These are phyloP conservation scores for Trachymyrmex cornetzi DNA, from an alignment of 1,140 invertebrate genomes.

Conservation along the genomic window DNA sequence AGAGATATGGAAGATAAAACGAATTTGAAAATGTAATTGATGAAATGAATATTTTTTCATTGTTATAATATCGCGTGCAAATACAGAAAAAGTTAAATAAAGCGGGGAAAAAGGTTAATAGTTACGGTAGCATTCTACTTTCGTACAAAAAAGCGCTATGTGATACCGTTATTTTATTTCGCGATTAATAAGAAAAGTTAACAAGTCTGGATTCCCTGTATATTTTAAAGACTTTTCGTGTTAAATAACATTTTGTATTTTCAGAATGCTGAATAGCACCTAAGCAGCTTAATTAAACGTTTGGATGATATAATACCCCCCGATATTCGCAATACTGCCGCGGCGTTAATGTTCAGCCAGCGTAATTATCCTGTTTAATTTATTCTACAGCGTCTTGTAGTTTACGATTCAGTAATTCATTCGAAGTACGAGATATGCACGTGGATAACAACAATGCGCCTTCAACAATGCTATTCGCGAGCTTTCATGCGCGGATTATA, in stretches of 20 bases:
- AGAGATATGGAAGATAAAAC: neutral
- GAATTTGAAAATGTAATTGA: slow-evolving; percentile 10
- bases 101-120: neutral
- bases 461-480: slow-evolving; percentile 32
- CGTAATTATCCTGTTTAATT: slow-evolving; percentile 63
- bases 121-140: slow-evolving; percentile 1
- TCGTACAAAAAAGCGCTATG: neutral
- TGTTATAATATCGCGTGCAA: neutral
- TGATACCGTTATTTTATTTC: slow-evolving; percentile 3
- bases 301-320: slow-evolving; percentile 30
- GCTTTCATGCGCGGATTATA: slow-evolving; percentile 43
- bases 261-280: slow-evolving; percentile 8
- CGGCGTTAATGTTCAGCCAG: slow-evolving; percentile 53
- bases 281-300: slow-evolving; percentile 62
- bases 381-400: slow-evolving; percentile 49
- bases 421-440: slow-evolving; percentile 24
- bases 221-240: slow-evolving; percentile 7
- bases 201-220: neutral
- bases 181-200: slow-evolving; percentile 6
- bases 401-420: slow-evolving; percentile 57
- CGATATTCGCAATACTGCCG: slow-evolving; percentile 37
- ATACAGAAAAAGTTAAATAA: slow-evolving; percentile 25
- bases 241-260: slow-evolving; percentile 29
- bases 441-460: slow-evolving; percentile 30
- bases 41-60: slow-evolving; percentile 21